phyloP scores from a whole-genome alignment of 2,113 vertebrate species.

The Raja brachyura region DNA sequence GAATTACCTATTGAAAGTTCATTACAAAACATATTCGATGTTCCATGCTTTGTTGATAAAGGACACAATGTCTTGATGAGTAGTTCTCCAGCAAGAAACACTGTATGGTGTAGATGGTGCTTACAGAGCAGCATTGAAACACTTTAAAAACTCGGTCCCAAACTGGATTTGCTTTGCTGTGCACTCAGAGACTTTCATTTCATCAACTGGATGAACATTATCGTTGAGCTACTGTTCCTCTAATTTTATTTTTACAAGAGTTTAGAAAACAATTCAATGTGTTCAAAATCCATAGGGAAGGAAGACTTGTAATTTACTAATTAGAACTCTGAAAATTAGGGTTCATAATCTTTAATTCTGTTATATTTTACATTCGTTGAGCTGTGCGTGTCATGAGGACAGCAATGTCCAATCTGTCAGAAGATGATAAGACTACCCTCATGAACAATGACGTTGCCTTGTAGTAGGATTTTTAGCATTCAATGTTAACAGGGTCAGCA shows the following conservation, averaged over 20 bases:
- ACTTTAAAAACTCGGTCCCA: constrained; percentile 31
- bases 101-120: constrained; percentile 11
- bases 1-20: constrained; percentile 31
- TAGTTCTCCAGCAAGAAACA: constrained; percentile 23
- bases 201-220: not conserved
- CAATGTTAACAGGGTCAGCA: not conserved
- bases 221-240: constrained; percentile 18
- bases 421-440: constrained; percentile 20
- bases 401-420: constrained; percentile 35
- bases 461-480: not conserved
- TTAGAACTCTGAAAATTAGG: constrained; percentile 35
- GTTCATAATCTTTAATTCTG: constrained; percentile 27
- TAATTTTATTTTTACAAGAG: constrained; percentile 31
- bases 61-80: constrained; percentile 21
- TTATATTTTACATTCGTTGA: constrained; percentile 34
- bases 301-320: constrained; percentile 28
- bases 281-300: constrained; percentile 32
- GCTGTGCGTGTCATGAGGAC: constrained; percentile 35
- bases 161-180: constrained; percentile 24
- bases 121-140: constrained; percentile 23
- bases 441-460: constrained; percentile 29
- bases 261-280: constrained; percentile 34
- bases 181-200: constrained; percentile 30
- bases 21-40: constrained; percentile 28
- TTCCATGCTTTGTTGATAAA: constrained; percentile 33